Conservation (phyloP, 1,140 invertebrate species). For the Adelges cooleyi region DNA sequence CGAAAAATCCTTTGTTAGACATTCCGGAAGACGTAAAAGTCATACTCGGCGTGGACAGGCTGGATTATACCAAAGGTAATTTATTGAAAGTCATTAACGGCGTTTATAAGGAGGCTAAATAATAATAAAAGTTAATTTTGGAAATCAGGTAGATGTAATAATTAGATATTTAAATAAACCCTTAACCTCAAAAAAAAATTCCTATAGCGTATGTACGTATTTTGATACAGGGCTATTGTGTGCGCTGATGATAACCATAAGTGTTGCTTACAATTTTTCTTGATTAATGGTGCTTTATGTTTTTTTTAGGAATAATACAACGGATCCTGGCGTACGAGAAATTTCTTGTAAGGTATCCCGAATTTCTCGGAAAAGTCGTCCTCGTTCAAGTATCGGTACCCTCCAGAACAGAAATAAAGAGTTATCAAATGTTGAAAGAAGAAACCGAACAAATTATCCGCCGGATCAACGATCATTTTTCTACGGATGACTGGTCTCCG, state of each 20-base stretch:
- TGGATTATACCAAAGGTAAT: constrained; percentile 90
- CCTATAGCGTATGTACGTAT: too few species aligned
- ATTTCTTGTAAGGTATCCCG: constrained; percentile 70
- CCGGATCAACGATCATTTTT: constrained; percentile 72
- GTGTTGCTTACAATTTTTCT: too few species aligned
- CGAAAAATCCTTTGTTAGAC: constrained; percentile 62
- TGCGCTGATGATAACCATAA: too few species aligned
- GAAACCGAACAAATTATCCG: constrained; percentile 83
- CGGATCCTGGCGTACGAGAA: constrained; percentile 70
- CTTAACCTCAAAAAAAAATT: too few species aligned
- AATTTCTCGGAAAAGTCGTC: constrained; percentile 71
- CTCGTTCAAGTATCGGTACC: constrained; percentile 77
- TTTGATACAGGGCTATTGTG: too few species aligned
- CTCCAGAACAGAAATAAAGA: constrained; percentile 76
- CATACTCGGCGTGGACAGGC: constrained; percentile 70
- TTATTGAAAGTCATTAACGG: too few species aligned
- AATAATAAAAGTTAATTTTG: too few species aligned
- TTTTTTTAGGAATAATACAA: constrained; percentile 34
- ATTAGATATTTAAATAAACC: too few species aligned
- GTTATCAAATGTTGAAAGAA: constrained; percentile 81
- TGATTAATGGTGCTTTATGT: too few species aligned
- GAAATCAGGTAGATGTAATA: too few species aligned
- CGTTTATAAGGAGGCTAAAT: too few species aligned
- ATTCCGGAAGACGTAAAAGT: constrained; percentile 48
- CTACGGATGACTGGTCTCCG: constrained; percentile 76